Conservation (phyloP, 2,113 vertebrate genomes). For the Sisor rabdophorus region DNA sequence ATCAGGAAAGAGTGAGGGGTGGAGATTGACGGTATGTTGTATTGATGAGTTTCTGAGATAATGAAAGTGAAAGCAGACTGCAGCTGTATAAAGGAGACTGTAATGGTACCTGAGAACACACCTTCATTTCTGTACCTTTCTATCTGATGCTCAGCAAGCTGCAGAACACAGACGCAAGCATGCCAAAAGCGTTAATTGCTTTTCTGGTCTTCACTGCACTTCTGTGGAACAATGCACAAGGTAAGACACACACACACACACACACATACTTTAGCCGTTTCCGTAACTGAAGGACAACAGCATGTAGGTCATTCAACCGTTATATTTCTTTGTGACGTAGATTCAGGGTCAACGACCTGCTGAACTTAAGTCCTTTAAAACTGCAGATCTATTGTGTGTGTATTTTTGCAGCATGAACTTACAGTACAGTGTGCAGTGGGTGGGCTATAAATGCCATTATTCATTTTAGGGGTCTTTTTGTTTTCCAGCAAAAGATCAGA, state of each 20-base stretch:
- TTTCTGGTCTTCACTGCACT: conserved; percentile 27
- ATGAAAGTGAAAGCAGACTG: conserved; percentile 23
- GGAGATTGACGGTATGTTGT: background rate
- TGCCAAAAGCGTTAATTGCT: conserved; percentile 24
- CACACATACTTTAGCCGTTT: background rate
- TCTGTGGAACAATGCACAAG: conserved; percentile 29
- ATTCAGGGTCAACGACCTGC: conserved; percentile 1
- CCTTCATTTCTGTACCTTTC: background rate
- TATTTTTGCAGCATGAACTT: background rate
- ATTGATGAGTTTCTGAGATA: conserved; percentile 20
- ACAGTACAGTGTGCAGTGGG: background rate
- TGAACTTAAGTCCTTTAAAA: background rate
- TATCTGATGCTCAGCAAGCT: conserved; percentile 1
- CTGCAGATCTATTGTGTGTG: conserved; percentile 7
- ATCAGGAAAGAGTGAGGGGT: background rate
- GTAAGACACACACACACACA: conserved; percentile 17
- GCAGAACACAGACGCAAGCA: conserved; percentile 17
- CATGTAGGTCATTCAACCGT: background rate
- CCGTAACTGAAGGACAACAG: background rate
- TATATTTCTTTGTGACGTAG: background rate
- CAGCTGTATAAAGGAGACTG: conserved; percentile 26
- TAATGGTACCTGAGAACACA: background rate
- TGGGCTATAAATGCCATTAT: background rate
- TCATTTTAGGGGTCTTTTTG: conserved; percentile 3
- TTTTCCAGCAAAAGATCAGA: background rate